phyloP scores from a whole-genome alignment of 2,797 vertebrate genomes.

The Semaprochilodus insignis region DNA sequence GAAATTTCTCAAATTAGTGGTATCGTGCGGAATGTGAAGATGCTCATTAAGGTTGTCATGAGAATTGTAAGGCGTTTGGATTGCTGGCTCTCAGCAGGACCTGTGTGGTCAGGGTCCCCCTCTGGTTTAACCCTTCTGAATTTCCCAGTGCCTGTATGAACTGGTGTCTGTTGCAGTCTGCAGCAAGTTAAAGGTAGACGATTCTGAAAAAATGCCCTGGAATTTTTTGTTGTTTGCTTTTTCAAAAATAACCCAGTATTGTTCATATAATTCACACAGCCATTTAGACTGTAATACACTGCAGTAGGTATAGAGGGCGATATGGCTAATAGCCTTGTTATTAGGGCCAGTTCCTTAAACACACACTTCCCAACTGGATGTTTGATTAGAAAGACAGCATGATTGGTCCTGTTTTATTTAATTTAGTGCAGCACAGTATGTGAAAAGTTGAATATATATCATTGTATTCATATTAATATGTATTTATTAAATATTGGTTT shows the following conservation, averaged over 20 bases:
- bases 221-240: background rate
- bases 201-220: background rate
- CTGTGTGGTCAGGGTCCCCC: constrained; percentile 20
- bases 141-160: background rate
- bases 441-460: no score
- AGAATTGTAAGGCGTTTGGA: constrained; percentile 77
- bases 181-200: background rate
- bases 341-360: no score
- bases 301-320: no score
- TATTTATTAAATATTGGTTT: no score
- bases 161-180: background rate
- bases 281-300: background rate
- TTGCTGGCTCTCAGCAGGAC: constrained; percentile 44
- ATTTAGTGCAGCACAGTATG: no score
- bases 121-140: constrained; percentile 32
- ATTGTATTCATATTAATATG: no score
- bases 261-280: background rate
- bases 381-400: no score
- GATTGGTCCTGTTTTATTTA: no score
- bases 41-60: constrained; percentile 85
- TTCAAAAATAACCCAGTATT: background rate
- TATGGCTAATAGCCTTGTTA: no score
- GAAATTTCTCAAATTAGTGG: constrained; percentile 88
- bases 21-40: constrained; percentile 82
- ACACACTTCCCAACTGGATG: no score